Base-by-base conservation (phyloP, 2,888 invertebrate genomes). In the Cryptus viduatorius region DNA sequence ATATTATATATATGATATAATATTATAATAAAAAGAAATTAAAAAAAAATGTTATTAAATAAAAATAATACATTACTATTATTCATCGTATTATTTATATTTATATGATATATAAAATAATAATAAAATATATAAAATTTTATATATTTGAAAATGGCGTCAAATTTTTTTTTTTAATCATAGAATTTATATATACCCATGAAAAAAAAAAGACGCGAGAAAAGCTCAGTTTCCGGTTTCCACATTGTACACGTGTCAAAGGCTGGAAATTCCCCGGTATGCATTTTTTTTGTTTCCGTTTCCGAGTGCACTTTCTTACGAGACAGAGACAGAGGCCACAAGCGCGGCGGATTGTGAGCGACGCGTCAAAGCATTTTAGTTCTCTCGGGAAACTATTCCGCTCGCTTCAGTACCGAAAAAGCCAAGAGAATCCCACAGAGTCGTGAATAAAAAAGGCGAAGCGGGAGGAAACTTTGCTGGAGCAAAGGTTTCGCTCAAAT, bases 301-400 rank as follows among this genome's bases (percentile, higher is more conserved):
- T n/a, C 46, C 48, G 65, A 71, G 79, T 76, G 76, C 71, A 80
- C 71, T 79, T 72, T 76, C 59, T 83, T 80, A 59, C 59, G 42
- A 48, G 29, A 65, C 64, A 76, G 44, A 61, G n/a, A 59, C 5
- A 78, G 46, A 56, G 56, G 46, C 78, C 73, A 44, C 48, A 37
- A 37, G 37, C 37, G 37, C 37, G 31, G 29, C 24, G 48, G 24
- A 76, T 76, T 76, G 69, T 83, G 48, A 46, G 50, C 75, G 56
- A 56, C 56, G 37, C 78, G 65, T 64, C 75, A 79, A 80, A 83
- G 79, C 71, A 76, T 80, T 83, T 71, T 75, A 56, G 64, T 75
- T 29, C 79, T 69, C 79, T 48, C 48, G 75, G 79, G 69, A 59
- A 75, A 75, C 69, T 75, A 79, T 83, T 79, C 46, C 56, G 71